Conservation (phyloP, 2,113 vertebrate species). For the Leptocoma aspasia region DNA sequence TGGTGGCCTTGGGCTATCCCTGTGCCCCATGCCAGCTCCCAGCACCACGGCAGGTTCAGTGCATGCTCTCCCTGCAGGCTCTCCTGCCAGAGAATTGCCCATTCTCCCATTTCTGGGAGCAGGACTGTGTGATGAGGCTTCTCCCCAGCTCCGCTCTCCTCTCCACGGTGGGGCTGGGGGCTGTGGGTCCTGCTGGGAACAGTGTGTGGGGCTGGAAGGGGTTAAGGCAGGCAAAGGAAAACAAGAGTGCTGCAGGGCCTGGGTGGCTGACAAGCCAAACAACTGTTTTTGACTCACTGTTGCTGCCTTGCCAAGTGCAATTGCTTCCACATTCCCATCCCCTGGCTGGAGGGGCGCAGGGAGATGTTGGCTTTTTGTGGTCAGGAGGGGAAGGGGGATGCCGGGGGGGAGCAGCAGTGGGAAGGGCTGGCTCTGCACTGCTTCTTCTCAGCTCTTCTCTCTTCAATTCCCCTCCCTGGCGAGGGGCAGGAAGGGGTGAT, state of each 20-base stretch:
- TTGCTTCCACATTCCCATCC: constrained; percentile 63
- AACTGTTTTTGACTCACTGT: constrained; percentile 67
- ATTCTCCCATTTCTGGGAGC: background rate
- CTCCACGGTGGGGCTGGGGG: rapidly evolving
- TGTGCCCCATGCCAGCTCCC: background rate
- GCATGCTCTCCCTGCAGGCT: background rate
- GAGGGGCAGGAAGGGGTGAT: background rate
- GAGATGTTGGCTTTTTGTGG: constrained; percentile 19
- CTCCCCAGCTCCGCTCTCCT: background rate
- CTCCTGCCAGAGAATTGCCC: rapidly evolving
- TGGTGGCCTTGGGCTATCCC: background rate
- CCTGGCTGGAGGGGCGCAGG: constrained; percentile 37
- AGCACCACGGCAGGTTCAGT: background rate
- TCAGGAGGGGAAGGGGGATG: constrained; percentile 42
- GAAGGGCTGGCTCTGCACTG: background rate
- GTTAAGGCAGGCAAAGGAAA: constrained; percentile 27
- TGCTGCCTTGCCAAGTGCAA: constrained; percentile 62
- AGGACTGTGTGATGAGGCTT: rapidly evolving
- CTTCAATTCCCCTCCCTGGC: background rate
- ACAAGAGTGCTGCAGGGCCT: constrained; percentile 60
- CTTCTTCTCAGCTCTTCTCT: constrained; percentile 5
- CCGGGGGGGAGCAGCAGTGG: background rate
- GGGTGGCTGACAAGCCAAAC: constrained; percentile 63
- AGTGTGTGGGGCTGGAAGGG: background rate
- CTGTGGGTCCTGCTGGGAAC: background rate